Conservation (phyloP, 2,888 invertebrate genomes). For the Thalpophila matura region DNA sequence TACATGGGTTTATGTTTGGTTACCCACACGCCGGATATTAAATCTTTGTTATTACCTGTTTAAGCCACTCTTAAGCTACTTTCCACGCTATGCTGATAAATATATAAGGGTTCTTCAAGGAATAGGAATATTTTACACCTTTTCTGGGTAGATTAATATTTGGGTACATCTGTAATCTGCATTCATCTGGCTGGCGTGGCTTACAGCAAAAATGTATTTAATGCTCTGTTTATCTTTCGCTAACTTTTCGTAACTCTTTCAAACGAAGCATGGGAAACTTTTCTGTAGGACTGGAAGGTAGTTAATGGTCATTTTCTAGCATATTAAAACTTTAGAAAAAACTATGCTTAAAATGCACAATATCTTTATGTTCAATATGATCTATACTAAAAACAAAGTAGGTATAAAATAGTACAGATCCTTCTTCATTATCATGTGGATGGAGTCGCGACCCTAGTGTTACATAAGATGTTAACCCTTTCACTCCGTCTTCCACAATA, state of each 20-base stretch:
- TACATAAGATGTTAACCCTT: too few relatives aligned
- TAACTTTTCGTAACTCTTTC: neutral
- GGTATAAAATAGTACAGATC: too few relatives aligned
- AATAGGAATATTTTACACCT: constrained; percentile 39
- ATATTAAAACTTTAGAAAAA: too few relatives aligned
- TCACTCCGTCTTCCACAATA: too few relatives aligned
- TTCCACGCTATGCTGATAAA: constrained; percentile 38
- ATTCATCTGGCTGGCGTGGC: neutral
- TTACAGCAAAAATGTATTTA: neutral
- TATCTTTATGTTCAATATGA: too few relatives aligned
- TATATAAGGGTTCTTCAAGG: constrained; percentile 44
- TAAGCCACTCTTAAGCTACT: constrained; percentile 46
- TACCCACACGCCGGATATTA: constrained; percentile 54
- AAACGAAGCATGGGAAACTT: neutral
- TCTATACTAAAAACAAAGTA: too few relatives aligned
- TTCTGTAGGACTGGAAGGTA: neutral
- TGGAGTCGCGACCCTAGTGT: too few relatives aligned
- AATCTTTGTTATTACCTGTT: constrained; percentile 57
- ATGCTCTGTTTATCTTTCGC: constrained; percentile 3
- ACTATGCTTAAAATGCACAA: too few relatives aligned
- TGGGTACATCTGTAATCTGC: constrained; percentile 3
- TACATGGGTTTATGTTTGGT: constrained; percentile 33
- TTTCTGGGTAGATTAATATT: constrained; percentile 25
- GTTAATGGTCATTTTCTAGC: too few relatives aligned
- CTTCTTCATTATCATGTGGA: too few relatives aligned